These are phyloP conservation scores for Sesamia nonagrioides DNA, from an alignment of 1,140 invertebrate genomes.

Conservation along the genomic window DNA sequence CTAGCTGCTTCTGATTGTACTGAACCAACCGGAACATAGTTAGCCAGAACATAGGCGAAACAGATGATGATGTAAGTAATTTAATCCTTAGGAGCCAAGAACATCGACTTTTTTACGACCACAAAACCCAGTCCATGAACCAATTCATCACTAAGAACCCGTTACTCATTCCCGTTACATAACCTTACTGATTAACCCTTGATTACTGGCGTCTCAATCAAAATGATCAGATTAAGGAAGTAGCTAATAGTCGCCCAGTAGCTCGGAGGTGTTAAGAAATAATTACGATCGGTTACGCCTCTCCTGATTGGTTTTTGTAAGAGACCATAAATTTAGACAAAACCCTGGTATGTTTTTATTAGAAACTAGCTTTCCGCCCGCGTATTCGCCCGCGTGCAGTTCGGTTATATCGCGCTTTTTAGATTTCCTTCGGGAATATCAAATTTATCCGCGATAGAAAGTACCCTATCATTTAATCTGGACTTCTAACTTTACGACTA, in stretches of 20 bases:
- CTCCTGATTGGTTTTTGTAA: slow-evolving; percentile 84
- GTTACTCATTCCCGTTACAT: slow-evolving; percentile 48
- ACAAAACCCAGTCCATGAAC: neutral
- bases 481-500: too few species aligned
- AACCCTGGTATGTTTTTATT: slow-evolving; percentile 35
- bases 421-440: too few species aligned
- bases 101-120: neutral
- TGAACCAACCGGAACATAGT: too few species aligned
- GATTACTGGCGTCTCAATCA: slow-evolving; percentile 74
- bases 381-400: too few species aligned
- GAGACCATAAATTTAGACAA: slow-evolving; percentile 78
- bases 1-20: too few species aligned
- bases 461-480: too few species aligned
- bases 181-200: slow-evolving; percentile 69
- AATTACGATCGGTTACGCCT: slow-evolving; percentile 83
- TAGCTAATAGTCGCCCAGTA: slow-evolving; percentile 79
- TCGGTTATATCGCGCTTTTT: too few species aligned
- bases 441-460: too few species aligned
- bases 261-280: slow-evolving; percentile 85
- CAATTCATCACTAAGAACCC: neutral
- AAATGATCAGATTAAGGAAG: slow-evolving; percentile 77
- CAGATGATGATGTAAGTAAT: too few species aligned
- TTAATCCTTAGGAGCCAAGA: too few species aligned
- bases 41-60: too few species aligned
- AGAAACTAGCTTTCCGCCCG: too few species aligned